Evolutionary conservation across 2,113 vertebrate species (phyloP).

Genomic region (Cynocephalus volans): DNA sequence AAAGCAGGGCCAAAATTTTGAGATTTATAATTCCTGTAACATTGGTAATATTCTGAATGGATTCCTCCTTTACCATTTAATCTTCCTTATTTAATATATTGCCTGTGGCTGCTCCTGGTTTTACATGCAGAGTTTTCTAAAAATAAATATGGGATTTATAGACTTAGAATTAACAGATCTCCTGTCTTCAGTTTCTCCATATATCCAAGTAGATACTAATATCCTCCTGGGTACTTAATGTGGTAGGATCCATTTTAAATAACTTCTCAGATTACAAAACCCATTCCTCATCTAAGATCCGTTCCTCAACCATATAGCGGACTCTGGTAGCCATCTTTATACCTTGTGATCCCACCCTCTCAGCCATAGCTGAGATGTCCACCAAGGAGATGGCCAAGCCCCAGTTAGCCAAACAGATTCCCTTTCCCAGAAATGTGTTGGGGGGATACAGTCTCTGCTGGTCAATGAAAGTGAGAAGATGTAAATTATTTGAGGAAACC

Average conservation of each 20-base stretch:
- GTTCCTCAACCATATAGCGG: neutral
- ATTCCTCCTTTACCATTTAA: conserved; percentile 21
- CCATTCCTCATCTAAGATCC: neutral
- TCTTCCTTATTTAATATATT: conserved; percentile 21
- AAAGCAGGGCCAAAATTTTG: conserved; percentile 66
- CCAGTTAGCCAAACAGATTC: neutral
- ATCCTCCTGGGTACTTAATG: neutral
- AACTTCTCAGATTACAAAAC: conserved; percentile 1
- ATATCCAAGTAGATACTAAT: neutral
- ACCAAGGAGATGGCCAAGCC: neutral
- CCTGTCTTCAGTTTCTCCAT: neutral
- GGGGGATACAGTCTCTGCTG: neutral
- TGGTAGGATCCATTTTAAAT: neutral
- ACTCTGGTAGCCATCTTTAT: neutral
- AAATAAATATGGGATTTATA: neutral
- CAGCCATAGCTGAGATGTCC: neutral
- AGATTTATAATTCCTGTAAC: conserved; percentile 78
- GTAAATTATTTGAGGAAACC: neutral
- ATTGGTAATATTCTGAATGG: conserved; percentile 74
- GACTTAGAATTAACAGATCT: neutral
- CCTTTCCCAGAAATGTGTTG: neutral
- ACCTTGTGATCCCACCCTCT: neutral
- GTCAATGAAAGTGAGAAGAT: neutral
- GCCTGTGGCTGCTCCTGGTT: neutral
- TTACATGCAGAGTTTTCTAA: neutral